Conservation (phyloP, 1,140 invertebrate genomes). For the Paraescarpia echinospica region DNA sequence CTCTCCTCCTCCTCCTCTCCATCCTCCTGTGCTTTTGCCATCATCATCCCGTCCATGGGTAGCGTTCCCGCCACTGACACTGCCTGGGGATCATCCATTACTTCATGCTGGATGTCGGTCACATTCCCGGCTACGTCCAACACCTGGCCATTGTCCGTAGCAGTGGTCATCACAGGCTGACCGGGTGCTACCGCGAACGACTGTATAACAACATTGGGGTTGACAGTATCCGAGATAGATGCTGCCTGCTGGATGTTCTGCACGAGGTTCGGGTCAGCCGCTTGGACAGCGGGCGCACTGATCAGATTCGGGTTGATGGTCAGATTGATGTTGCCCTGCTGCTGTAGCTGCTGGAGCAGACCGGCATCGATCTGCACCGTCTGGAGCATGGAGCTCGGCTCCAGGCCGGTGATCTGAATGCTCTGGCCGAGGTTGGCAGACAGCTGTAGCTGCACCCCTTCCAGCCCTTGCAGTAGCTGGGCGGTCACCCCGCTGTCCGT, state of each 20-base stretch:
- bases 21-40: conserved; percentile 20
- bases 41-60: not conserved
- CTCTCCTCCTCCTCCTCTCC: conserved; percentile 34
- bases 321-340: conserved; percentile 58
- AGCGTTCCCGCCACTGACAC: not conserved
- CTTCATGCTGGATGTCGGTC: conserved; percentile 26
- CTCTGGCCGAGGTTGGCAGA: conserved; percentile 48
- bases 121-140: conserved; percentile 17
- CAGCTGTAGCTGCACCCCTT: conserved; percentile 56
- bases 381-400: conserved; percentile 51
- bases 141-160: conserved; percentile 16
- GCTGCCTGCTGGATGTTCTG: conserved; percentile 32
- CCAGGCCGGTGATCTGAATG: conserved; percentile 58
- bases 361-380: conserved; percentile 59
- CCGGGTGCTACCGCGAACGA: conserved; percentile 29
- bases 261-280: conserved; percentile 40
- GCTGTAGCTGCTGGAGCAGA: conserved; percentile 59
- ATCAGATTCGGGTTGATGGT: conserved; percentile 51
- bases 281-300: conserved; percentile 29
- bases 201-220: conserved; percentile 51
- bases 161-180: conserved; percentile 28
- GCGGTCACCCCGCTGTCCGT: conserved; percentile 12
- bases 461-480: conserved; percentile 34
- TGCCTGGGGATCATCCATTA: conserved; percentile 24
- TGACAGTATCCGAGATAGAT: conserved; percentile 35